Evolutionary conservation across 2,888 invertebrate genomes (phyloP).

Genomic region (Drosophila mimica): DNA sequence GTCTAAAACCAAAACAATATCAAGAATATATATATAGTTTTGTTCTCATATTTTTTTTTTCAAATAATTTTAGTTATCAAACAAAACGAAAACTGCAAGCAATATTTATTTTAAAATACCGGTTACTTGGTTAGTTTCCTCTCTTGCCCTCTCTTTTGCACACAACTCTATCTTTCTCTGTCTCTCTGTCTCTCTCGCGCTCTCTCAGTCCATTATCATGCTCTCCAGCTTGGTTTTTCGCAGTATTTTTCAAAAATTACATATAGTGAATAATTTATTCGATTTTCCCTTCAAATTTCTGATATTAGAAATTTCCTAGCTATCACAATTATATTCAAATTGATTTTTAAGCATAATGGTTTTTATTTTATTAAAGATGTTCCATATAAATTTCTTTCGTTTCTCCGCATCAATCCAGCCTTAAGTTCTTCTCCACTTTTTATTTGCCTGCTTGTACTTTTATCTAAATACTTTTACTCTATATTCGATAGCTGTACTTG

Average conservation of each 20-base stretch:
- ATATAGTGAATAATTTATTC: constrained; percentile 2
- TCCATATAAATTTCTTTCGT: constrained; percentile 3
- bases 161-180: constrained; percentile 21
- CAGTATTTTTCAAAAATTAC: constrained; percentile 12
- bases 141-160: constrained; percentile 45
- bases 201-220: constrained; percentile 32
- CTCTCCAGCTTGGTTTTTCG: constrained; percentile 11
- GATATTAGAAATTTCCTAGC: constrained; percentile 20
- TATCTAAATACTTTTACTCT: background rate
- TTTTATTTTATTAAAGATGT: constrained; percentile 15
- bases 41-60: constrained; percentile 12
- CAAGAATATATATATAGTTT: constrained; percentile 59
- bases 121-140: constrained; percentile 54
- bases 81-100: constrained; percentile 53
- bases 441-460: background rate
- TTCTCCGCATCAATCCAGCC: background rate
- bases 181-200: constrained; percentile 36
- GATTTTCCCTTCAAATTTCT: constrained; percentile 10
- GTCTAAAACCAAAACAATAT: constrained; percentile 41
- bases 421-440: constrained; percentile 1
- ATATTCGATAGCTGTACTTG: background rate
- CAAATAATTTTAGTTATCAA: constrained; percentile 30
- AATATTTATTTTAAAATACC: constrained; percentile 50
- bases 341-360: constrained; percentile 4
- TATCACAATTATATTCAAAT: constrained; percentile 12